Evolutionary conservation across 2,888 invertebrate genomes (phyloP).

Genomic region (Ophraella communa): DNA sequence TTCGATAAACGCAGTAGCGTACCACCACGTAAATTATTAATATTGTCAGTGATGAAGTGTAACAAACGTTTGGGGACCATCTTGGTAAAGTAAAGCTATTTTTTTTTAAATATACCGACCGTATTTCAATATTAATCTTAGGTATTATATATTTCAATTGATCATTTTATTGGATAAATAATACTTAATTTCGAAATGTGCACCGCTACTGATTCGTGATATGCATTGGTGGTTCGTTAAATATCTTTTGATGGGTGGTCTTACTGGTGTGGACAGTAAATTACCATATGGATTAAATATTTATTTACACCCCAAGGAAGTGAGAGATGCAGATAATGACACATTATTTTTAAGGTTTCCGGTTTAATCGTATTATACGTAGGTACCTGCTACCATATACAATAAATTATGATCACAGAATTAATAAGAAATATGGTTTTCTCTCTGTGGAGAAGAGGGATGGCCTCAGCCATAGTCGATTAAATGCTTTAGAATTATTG

Average conservation of each 20-base stretch:
- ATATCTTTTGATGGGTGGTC: neutral
- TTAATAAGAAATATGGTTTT: too few relatives aligned
- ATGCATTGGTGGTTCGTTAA: neutral
- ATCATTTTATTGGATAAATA: neutral
- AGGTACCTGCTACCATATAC: too few relatives aligned
- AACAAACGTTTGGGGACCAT: too few relatives aligned
- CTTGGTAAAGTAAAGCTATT: too few relatives aligned
- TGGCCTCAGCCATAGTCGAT: too few relatives aligned
- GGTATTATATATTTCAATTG: neutral
- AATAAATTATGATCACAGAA: too few relatives aligned
- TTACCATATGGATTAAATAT: neutral
- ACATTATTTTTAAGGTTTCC: neutral
- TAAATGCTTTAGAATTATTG: too few relatives aligned
- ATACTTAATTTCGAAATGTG: neutral
- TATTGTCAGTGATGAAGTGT: too few relatives aligned
- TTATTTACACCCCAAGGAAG: neutral
- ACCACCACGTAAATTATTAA: neutral
- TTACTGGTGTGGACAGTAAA: neutral
- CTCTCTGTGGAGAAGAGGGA: too few relatives aligned
- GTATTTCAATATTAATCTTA: too few relatives aligned
- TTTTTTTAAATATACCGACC: neutral
- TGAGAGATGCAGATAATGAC: neutral
- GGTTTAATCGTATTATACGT: neutral
- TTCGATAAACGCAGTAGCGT: conserved; percentile 2
- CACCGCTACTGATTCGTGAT: neutral